These are phyloP conservation scores for Mnemiopsis leidyi DNA, from an alignment of 37 sponge, comb jelly and placozoan species.

Conservation along the genomic window DNA sequence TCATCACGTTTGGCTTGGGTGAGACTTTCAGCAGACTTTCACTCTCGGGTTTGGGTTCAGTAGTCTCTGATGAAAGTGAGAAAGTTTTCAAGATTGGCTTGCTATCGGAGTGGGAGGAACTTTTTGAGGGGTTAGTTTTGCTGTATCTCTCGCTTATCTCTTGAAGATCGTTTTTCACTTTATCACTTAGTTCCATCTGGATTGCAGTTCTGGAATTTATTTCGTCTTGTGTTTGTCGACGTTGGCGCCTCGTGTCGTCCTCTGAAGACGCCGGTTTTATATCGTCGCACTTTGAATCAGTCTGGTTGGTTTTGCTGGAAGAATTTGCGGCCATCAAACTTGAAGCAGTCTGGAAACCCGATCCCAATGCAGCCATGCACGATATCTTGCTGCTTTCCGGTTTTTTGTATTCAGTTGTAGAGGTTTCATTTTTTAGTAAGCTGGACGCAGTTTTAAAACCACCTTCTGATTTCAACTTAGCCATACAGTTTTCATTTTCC, in stretches of 20 bases:
- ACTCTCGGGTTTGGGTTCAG: neutral
- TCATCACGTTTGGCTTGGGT: neutral
- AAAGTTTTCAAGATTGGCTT: neutral
- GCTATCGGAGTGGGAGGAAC: neutral
- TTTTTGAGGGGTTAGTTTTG: neutral
- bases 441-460: neutral
- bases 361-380: neutral
- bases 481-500: too few species aligned
- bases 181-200: neutral
- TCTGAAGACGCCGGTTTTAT: neutral
- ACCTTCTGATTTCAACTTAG: neutral
- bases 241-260: neutral
- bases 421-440: too few species aligned
- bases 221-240: neutral
- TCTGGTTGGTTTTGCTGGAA: neutral
- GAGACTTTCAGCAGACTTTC: neutral
- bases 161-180: neutral
- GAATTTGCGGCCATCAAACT: neutral
- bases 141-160: neutral
- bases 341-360: slow-evolving; percentile 15
- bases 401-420: too few species aligned
- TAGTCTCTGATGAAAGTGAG: neutral
- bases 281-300: neutral
- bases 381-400: neutral
- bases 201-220: neutral